Percentiles rank a stretch among this genome's conserved stretches.
These are phyloP conservation scores for Sceloporus tristichus DNA, from an alignment of 2,113 vertebrate genomes.

Conservation along the genomic window DNA sequence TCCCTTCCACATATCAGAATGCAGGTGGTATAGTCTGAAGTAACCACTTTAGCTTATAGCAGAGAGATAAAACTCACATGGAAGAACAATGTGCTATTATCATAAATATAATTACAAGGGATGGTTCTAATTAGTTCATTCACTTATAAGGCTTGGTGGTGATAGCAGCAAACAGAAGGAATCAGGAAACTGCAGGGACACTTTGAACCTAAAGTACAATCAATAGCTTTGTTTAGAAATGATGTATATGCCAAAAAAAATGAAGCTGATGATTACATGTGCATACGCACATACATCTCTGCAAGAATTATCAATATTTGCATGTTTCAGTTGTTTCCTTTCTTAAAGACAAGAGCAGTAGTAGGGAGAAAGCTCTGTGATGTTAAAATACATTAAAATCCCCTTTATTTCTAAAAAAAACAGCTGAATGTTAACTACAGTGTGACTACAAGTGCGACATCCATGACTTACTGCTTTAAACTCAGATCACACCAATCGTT, in stretches of 20 bases:
- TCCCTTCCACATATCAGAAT: slow-evolving; percentile 65
- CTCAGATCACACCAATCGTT: slow-evolving; percentile 44
- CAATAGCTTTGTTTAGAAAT: slow-evolving; percentile 65
- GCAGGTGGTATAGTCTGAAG: slow-evolving; percentile 62
- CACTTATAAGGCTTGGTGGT: slow-evolving; percentile 64
- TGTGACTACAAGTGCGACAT: slow-evolving; percentile 4
- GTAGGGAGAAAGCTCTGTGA: neutral
- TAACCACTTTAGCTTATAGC: slow-evolving; percentile 73
- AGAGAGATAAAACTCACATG: slow-evolving; percentile 71
- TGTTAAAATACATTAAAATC: slow-evolving; percentile 33
- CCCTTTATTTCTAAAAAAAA: slow-evolving; percentile 3
- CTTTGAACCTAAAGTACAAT: slow-evolving; percentile 56
- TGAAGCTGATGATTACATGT: slow-evolving; percentile 45
- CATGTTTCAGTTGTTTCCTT: slow-evolving; percentile 26
- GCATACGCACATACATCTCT: slow-evolving; percentile 11
- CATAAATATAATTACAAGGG: slow-evolving; percentile 74
- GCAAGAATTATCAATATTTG: slow-evolving; percentile 48
- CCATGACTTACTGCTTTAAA: slow-evolving; percentile 54
- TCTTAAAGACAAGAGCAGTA: neutral
- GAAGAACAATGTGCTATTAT: slow-evolving; percentile 72
- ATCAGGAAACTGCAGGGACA: slow-evolving; percentile 41
- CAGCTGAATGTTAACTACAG: slow-evolving; percentile 24
- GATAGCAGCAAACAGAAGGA: slow-evolving; percentile 47
- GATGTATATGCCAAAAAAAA: slow-evolving; percentile 55
- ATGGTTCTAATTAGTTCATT: slow-evolving; percentile 75